A percentile compares a stretch with the other conserved stretches of the same genome.
Conservation (phyloP, 1,140 invertebrate genomes). For the Portunus trituberculatus region DNA sequence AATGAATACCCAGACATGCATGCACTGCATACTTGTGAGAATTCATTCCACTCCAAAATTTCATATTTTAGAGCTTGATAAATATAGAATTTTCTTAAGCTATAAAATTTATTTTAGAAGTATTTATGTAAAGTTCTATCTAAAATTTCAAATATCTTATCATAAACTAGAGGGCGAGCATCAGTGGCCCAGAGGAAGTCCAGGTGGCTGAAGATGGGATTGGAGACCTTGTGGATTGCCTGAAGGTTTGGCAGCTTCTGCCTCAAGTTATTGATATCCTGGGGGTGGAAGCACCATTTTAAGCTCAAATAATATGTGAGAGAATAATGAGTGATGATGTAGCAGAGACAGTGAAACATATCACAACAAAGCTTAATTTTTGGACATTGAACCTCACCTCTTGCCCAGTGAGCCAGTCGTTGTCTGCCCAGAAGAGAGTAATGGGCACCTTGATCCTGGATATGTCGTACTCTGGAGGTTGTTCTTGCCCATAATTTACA, state of each 20-base stretch:
- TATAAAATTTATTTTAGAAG: neutral
- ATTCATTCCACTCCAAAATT: no score
- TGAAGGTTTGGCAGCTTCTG: slow-evolving; percentile 75
- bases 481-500: slow-evolving; percentile 80
- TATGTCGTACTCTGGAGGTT: slow-evolving; percentile 83
- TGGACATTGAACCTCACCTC: slow-evolving; percentile 63
- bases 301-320: no score
- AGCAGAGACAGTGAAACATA: no score
- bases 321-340: no score
- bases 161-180: slow-evolving; percentile 79
- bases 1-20: no score
- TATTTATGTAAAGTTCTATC: slow-evolving; percentile 37
- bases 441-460: slow-evolving; percentile 82
- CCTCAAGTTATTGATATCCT: slow-evolving; percentile 77
- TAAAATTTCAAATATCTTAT: slow-evolving; percentile 76
- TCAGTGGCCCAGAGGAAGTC: slow-evolving; percentile 80
- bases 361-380: no score
- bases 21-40: no score
- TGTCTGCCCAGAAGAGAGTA: slow-evolving; percentile 84
- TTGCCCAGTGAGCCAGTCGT: slow-evolving; percentile 83
- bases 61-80: no score
- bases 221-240: slow-evolving; percentile 71
- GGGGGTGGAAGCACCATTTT: neutral
- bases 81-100: neutral
- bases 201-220: slow-evolving; percentile 79